Base-by-base conservation (phyloP, 2,797 vertebrate genomes). In the Darevskia mixta region DNA sequence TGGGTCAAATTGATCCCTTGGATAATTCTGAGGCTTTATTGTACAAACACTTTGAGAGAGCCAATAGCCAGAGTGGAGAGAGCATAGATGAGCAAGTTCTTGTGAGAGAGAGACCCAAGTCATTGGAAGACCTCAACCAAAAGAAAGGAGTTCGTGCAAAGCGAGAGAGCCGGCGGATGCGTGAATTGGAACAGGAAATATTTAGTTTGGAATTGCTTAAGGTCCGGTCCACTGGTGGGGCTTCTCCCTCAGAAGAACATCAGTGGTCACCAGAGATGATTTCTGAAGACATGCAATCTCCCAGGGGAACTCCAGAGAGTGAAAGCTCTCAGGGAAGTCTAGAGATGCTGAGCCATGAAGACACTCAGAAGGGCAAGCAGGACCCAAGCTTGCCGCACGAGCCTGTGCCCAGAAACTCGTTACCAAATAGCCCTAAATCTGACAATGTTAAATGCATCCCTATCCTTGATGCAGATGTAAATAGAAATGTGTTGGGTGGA, bases 171-270 rank as follows among this genome's bases (percentile, higher is more conserved):
- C 97, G 99, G 81, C 97, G 99, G 89, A 99, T 99, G 98, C 97
- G 99, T 90, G 99, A 99, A 89, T 91, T 99, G 92, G 99, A 99
- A 41, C 99, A 99, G 94, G 99, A 99, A 0, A 98, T 98, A 89
- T 99, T 99, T 95, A 99, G 99, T 94, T 96, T 99, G 95, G 98
- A 99, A 94, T 96, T 99, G 86, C 97, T 99, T 0, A 99, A 99
- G 94, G 99, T 99, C 3, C 97, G 99, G 10, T 98, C 98, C 35
- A 98, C 97, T 0, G 95, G 98, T 0, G 97, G 97, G 0, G 92
- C 96, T 0, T 99, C 99, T 0, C 98, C 98, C 2, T 97, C 98
- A 0, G 98, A 99, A 80, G 98, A 99, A 77, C 96, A 94, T 0
- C 97, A 97, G 71, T 98, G 98, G 98, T 98, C 98, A 49, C 85